Base-by-base conservation (phyloP, 2,113 vertebrate genomes). In the Poeciliopsis prolifica region DNA sequence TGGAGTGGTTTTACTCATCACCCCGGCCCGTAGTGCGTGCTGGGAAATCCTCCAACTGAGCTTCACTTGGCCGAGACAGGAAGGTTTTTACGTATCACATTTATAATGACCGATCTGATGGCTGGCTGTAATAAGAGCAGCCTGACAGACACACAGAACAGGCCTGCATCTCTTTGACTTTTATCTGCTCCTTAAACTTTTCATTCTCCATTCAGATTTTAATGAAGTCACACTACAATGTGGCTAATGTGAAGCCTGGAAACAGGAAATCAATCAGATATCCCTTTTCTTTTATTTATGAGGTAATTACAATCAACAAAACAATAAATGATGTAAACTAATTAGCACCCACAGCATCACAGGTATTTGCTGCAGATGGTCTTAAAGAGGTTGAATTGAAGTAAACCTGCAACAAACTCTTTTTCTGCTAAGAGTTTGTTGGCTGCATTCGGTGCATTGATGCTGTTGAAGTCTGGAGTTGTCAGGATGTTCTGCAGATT, bases 71-170 rank as follows among this genome's bases (percentile, higher is more conserved):
- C 72, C 61, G 68, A 71, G 75, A 75, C 73, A 83, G 79, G 83
- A 84, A 64, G 68, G 84, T 78, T 28, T 80, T 84, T 87, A 68
- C 75, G 19, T 86, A 82, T 85, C 85, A 77, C 81, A 80, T 85
- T 65, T 76, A 54, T 78, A 68, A 82, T 81, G 86, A 88, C 64
- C 68, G 72, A 90, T 75, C 74, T 64, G 79, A 83, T 62, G 67
- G 74, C 72, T 67, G 75, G 65, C 74, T 70, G 70, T 69, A 82
- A 81, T 70, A 54, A 77, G 72, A 72, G 61, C 17, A 3, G 35
- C 68, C 72, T 68, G 1, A 22, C 24, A 44, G 35, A 35, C 35
- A 12, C 42, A 7, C 19, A 70, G 35, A 35, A 70, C 1, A 35
- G 70, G n/a, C 70, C 73, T 70, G 29, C 2, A 68, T 61, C 3